These are phyloP conservation scores for Heteromormyrus szaboi DNA, from an alignment of 2,797 vertebrate species.

Conservation along the genomic window DNA sequence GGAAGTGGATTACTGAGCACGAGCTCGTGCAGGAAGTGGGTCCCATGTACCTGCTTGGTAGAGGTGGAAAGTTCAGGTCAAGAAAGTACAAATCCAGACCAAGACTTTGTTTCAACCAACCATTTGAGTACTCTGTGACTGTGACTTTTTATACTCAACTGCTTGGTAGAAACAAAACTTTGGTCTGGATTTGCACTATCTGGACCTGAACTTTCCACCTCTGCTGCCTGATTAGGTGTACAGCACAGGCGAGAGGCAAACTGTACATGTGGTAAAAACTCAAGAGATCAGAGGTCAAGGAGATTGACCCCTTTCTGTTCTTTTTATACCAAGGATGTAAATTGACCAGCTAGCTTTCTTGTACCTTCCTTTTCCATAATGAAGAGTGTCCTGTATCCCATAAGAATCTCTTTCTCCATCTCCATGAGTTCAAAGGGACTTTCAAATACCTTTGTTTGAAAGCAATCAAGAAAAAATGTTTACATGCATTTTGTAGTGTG, in stretches of 20 bases:
- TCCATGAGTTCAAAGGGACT: neutral
- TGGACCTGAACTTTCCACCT: neutral
- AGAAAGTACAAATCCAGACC: neutral
- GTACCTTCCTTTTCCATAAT: neutral
- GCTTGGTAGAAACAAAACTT: neutral
- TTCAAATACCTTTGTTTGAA: neutral
- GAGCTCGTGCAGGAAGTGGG: neutral
- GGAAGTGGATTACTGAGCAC: neutral
- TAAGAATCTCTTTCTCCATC: neutral
- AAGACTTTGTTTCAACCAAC: neutral
- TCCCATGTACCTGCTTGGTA: neutral
- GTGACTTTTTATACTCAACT: neutral
- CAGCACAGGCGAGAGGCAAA: neutral
- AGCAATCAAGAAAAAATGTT: slow-evolving; percentile 41
- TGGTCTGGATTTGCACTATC: neutral
- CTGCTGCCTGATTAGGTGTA: neutral
- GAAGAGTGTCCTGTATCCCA: slow-evolving; percentile 4
- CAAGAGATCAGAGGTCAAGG: neutral
- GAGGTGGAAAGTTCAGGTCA: neutral
- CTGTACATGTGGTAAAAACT: neutral
- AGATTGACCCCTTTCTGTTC: neutral
- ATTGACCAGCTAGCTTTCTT: neutral
- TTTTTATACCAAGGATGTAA: slow-evolving; percentile 9
- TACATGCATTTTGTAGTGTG: slow-evolving; percentile 47
- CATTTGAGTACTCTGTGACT: neutral